Evolutionary conservation across 2,113 vertebrate species (phyloP).

Genomic region (Mirounga angustirostris): DNA sequence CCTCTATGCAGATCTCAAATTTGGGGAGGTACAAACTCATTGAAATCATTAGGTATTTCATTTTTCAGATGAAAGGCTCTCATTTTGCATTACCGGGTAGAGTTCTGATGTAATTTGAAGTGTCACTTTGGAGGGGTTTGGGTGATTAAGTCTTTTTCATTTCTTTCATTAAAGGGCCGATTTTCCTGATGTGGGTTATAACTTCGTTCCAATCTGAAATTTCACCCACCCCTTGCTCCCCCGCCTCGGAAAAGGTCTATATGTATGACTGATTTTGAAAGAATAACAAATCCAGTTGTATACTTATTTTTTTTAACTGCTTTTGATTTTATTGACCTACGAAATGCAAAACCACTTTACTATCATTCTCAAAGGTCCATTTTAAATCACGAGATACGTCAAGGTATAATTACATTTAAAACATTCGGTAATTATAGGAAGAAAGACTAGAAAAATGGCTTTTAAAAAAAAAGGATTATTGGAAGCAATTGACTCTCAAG

Average conservation of each 20-base stretch:
- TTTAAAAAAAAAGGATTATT: slow-evolving; percentile 43
- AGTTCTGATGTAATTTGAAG: slow-evolving; percentile 72
- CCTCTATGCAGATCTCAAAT: neutral
- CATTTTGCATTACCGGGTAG: neutral
- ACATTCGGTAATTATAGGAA: slow-evolving; percentile 78
- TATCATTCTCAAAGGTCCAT: slow-evolving; percentile 66
- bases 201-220: slow-evolving; percentile 76
- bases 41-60: slow-evolving; percentile 77
- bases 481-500: slow-evolving; percentile 73
- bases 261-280: slow-evolving; percentile 70
- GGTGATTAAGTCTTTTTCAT: slow-evolving; percentile 75
- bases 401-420: slow-evolving; percentile 81
- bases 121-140: slow-evolving; percentile 70
- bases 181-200: slow-evolving; percentile 74
- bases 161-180: slow-evolving; percentile 77
- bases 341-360: slow-evolving; percentile 69
- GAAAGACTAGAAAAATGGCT: slow-evolving; percentile 61
- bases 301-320: slow-evolving; percentile 71
- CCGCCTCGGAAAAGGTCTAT: neutral
- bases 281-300: slow-evolving; percentile 73
- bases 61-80: slow-evolving; percentile 76
- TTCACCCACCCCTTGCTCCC: slow-evolving; percentile 21
- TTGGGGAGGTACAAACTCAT: neutral
- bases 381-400: slow-evolving; percentile 76
- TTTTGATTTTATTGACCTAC: slow-evolving; percentile 78